Conservation (phyloP, 2,113 vertebrate genomes). For the Petroica traversi region DNA sequence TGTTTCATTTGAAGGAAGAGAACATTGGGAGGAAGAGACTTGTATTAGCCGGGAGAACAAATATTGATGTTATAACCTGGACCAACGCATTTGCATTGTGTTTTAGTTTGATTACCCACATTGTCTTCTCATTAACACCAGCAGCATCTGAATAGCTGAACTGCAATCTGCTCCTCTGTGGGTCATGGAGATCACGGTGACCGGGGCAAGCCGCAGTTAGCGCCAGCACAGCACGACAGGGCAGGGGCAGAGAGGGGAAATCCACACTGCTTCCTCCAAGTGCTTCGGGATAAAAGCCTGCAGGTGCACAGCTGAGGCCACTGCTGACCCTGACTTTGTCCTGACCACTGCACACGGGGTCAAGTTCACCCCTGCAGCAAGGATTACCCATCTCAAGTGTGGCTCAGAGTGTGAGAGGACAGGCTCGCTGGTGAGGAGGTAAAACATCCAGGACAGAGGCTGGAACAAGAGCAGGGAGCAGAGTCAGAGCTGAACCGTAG, state of each 20-base stretch:
- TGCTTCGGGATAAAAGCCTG: not conserved
- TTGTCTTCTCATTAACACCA: slow-evolving; percentile 15
- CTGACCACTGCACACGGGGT: accelerated
- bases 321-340: not conserved
- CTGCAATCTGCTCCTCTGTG: not conserved
- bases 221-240: not conserved
- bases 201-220: not conserved
- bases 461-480: not conserved
- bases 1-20: not conserved
- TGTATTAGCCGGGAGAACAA: not conserved
- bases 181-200: not conserved
- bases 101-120: slow-evolving; percentile 13
- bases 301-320: not conserved
- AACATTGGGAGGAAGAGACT: not conserved
- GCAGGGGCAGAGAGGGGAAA: not conserved
- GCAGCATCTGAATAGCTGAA: not conserved
- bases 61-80: slow-evolving; percentile 19
- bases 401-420: not conserved
- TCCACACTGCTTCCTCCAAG: not conserved
- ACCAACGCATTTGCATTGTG: not conserved
- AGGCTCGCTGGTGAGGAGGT: too few species aligned
- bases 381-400: accelerated
- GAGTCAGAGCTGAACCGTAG: not conserved
- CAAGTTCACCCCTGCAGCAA: not conserved
- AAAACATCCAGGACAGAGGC: not conserved